phyloP scores from a whole-genome alignment of 1,140 invertebrate genomes.

The Tetramorium parvispinum region DNA sequence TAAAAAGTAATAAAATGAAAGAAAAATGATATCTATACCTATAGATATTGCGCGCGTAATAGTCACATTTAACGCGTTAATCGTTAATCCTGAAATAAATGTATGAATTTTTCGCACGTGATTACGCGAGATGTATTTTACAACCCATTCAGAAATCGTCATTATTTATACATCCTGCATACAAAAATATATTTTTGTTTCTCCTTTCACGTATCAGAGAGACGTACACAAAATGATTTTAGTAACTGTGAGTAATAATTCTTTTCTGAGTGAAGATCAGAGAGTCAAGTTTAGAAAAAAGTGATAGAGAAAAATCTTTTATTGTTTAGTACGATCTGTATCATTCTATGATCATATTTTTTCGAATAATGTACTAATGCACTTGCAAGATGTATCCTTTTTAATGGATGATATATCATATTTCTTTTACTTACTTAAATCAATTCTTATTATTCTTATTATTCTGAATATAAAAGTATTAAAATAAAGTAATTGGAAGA shows the following conservation, averaged over 20 bases:
- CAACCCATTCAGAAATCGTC: neutral
- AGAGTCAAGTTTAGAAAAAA: neutral
- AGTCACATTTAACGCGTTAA: neutral
- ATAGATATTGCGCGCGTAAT: neutral
- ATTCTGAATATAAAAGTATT: neutral
- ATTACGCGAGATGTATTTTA: neutral
- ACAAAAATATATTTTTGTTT: neutral
- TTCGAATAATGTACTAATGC: neutral
- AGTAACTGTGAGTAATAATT: neutral
- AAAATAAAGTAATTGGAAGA: neutral
- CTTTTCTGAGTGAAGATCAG: neutral
- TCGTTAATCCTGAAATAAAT: constrained; percentile 26
- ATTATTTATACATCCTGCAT: neutral
- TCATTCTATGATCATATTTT: neutral
- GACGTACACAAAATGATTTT: neutral
- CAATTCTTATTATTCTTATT: neutral
- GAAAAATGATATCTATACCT: neutral
- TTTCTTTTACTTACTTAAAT: neutral
- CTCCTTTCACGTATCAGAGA: neutral
- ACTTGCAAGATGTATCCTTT: neutral
- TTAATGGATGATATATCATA: neutral
- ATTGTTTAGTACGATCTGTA: neutral
- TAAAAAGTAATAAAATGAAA: constrained; percentile 2
- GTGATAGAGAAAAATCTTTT: neutral
- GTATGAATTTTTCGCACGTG: neutral